Evolutionary conservation across 1,140 invertebrate species (phyloP), one percentile per base, ranked within the genome.

Genomic region (Lepidotrigona ventralis): DNA sequence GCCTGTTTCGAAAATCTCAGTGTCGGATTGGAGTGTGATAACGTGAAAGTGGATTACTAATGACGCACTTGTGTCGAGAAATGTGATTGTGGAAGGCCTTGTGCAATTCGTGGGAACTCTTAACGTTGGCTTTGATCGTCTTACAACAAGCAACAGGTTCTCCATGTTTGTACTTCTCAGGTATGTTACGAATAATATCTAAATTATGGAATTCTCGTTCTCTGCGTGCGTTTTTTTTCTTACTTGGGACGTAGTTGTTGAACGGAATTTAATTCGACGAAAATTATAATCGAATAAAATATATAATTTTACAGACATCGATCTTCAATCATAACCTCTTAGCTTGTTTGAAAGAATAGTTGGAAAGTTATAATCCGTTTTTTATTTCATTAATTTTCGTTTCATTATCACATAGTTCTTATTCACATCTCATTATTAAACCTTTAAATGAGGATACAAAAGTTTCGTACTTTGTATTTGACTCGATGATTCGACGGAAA

Each of bases 101-200:
- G 54, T 39, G 54, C 54, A 12, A 79, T 54, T 51, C 68, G 23
- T n/a, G 39, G 54, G 26, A 71, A 54, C 33, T 72, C 70, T 69
- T 69, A 58, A 53, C 78, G 71, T 81, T 53, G 46, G 46, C 54
- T 81, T 73, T 54, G 78, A 73, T 74, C 76, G 63, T 75, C 78
- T 84, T 81, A 60, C 60, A 81, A 73, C 83, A 29, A 68, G 83
- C 83, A 84, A 84, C 83, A 84, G 83, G 83, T 84, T 26, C 54
- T 53, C 21, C 70, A 64, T 84, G 77, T 80, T 74, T 80, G 15
- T 58, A 39, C 46, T n/a, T 71, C 4, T 21, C 46, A 68, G 69
- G 46, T 79, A 72, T 66, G 69, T 83, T 56, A 66, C 58, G 81
- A 84, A 80, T 77, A 84, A 85, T 82, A 29, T 39, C 83, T 23